Percentiles rank a stretch among this genome's conserved stretches.
phyloP scores from a whole-genome alignment of 2,888 invertebrate genomes.

The Druceiella hillmani region DNA sequence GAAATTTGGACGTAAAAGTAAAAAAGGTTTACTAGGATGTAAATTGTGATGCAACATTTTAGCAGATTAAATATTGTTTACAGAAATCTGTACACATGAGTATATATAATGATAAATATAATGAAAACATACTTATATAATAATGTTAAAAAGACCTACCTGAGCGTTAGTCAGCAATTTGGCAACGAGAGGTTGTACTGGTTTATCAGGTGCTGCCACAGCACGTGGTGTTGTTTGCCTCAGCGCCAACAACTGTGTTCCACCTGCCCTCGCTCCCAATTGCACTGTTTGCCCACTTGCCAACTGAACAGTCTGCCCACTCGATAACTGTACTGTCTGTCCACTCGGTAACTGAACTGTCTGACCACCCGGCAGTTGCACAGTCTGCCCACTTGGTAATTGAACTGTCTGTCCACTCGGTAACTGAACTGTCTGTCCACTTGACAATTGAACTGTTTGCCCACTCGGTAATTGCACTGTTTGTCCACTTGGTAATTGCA shows the following conservation, averaged over 20 bases:
- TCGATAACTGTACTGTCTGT: slow-evolving; percentile 41
- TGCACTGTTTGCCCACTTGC: slow-evolving; percentile 39
- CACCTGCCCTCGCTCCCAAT: slow-evolving; percentile 27
- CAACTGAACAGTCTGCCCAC: slow-evolving; percentile 37
- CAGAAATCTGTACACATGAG: too few species aligned
- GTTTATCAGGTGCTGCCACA: slow-evolving; percentile 38
- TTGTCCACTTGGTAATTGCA: slow-evolving; percentile 32
- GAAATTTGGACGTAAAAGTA: too few species aligned
- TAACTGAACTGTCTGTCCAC: slow-evolving; percentile 37
- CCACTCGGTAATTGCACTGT: too few species aligned
- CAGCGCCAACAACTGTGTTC: slow-evolving; percentile 35
- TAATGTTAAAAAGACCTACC: too few species aligned
- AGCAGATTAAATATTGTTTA: too few species aligned
- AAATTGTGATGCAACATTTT: too few species aligned
- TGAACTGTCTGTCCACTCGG: slow-evolving; percentile 35
- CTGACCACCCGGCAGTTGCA: slow-evolving; percentile 21
- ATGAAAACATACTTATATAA: too few species aligned
- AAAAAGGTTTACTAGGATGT: too few species aligned
- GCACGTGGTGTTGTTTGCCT: slow-evolving; percentile 33
- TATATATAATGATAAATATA: too few species aligned
- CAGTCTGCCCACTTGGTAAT: slow-evolving; percentile 29
- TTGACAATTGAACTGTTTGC: slow-evolving; percentile 26
- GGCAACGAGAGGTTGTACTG: slow-evolving; percentile 58
- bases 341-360: slow-evolving; percentile 49
- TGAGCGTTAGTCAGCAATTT: slow-evolving; percentile 69